Evolutionary conservation across 2,888 invertebrate species (phyloP), one percentile per base, ranked within the genome.

Genomic region (Andrena fulva): DNA sequence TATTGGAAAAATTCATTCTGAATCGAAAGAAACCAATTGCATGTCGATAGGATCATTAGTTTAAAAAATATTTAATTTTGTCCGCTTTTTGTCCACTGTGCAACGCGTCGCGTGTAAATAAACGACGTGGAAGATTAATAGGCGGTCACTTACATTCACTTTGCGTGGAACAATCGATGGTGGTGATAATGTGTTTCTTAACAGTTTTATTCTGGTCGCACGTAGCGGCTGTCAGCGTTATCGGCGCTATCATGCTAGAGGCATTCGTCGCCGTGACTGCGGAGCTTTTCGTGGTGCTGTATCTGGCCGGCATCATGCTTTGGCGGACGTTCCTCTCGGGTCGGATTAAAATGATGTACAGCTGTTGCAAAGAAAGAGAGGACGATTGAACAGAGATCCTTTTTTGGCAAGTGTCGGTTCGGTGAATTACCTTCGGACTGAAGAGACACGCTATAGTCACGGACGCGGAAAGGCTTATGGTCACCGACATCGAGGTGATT

Each of bases 401-500:
- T 5, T 20, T 10, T n/a, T 0, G 0, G 2, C 2, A 27, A 50
- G 2, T 16, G 48, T 31, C 24, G 27, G 54, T 24, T 4, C 7
- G n/a, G 29, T 0, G 20, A 54, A 52, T 96, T 94, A 98, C 97
- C 96, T 99, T 99, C 10, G 99, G 99, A 60, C 98, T 97, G 94
- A 99, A 99, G 83, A 99, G 96, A 94, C 99, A 99, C 76, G 97
- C 97, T 78, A 99, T 96, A 8, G 99, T 98, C 86, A 99, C 99
- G 89, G 98, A 98, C 85, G 98, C 99, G 90, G 98, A 98, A 87
- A 99, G 96, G 83, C 98, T 98, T 93, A 99, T 98, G 89, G 99
- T 98, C 91, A 99, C 98, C 74, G 98, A 98, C 97, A 99, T 98
- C 94, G 98, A 98, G 89, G 98, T 98, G 93, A 99, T 97, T 82